These are phyloP conservation scores for Cryptocheilus praepositus DNA, from an alignment of 2,888 invertebrate genomes.

Conservation along the genomic window DNA sequence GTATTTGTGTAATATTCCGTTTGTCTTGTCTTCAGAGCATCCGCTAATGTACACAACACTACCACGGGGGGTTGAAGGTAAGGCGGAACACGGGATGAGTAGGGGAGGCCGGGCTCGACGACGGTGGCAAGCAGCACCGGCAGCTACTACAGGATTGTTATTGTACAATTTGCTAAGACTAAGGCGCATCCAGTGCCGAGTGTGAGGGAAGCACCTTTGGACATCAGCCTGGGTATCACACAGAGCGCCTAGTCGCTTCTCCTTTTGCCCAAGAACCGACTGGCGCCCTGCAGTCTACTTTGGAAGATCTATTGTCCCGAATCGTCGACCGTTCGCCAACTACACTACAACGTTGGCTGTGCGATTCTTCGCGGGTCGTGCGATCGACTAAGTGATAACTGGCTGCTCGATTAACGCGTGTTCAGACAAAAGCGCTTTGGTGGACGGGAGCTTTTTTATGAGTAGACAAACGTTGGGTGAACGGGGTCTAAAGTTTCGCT, in stretches of 20 bases:
- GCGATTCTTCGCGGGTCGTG: too few relatives aligned
- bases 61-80: constrained; percentile 43
- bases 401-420: too few relatives aligned
- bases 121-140: constrained; percentile 2
- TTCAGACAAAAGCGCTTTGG: too few relatives aligned
- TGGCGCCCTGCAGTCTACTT: constrained; percentile 25
- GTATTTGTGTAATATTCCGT: constrained; percentile 76
- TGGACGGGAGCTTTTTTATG: neutral
- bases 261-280: constrained; percentile 42
- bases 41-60: constrained; percentile 74
- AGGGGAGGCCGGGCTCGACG: constrained; percentile 11
- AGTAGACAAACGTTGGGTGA: neutral
- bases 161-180: constrained; percentile 74
- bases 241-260: constrained; percentile 57
- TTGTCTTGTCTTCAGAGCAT: constrained; percentile 74
- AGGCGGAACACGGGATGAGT: neutral
- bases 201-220: constrained; percentile 73
- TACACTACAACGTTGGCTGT: too few relatives aligned
- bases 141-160: constrained; percentile 71
- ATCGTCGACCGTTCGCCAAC: constrained; percentile 4
- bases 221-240: constrained; percentile 71
- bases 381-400: too few relatives aligned
- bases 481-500: constrained; percentile 68
- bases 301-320: constrained; percentile 70
- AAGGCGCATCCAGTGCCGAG: constrained; percentile 63